Evolutionary conservation across 2,113 vertebrate species (phyloP).

Genomic region (Ia io): DNA sequence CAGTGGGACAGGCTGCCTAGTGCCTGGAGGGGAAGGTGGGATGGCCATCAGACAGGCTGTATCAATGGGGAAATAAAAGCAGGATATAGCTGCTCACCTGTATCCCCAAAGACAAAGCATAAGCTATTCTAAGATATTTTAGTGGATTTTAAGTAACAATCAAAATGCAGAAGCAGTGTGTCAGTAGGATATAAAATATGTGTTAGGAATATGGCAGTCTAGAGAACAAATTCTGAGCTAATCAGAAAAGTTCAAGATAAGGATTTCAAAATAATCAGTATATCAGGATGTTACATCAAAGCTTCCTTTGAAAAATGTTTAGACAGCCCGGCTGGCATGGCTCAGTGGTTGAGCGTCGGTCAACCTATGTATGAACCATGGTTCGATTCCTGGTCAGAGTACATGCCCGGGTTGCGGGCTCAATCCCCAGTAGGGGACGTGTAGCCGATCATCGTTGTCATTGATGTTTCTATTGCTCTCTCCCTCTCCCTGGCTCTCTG

Average conservation of each 20-base stretch:
- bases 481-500: too few species aligned
- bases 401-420: too few species aligned
- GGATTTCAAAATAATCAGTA: neutral
- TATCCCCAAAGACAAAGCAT: neutral
- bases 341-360: too few species aligned
- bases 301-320: neutral
- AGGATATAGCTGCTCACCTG: neutral
- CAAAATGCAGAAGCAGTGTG: slow-evolving; percentile 34
- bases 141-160: slow-evolving; percentile 60
- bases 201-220: slow-evolving; percentile 47
- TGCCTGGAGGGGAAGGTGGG: neutral
- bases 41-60: neutral
- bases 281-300: neutral
- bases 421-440: too few species aligned
- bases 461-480: too few species aligned
- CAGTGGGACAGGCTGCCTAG: neutral
- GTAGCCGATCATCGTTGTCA: too few species aligned
- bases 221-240: neutral
- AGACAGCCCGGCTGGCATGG: neutral
- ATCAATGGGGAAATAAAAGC: neutral
- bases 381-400: too few species aligned
- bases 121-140: slow-evolving; percentile 59
- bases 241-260: slow-evolving; percentile 58
- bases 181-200: slow-evolving; percentile 59
- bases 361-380: too few species aligned